Evolutionary conservation across 2,113 vertebrate genomes (phyloP).

Genomic region (Ellobius talpinus): DNA sequence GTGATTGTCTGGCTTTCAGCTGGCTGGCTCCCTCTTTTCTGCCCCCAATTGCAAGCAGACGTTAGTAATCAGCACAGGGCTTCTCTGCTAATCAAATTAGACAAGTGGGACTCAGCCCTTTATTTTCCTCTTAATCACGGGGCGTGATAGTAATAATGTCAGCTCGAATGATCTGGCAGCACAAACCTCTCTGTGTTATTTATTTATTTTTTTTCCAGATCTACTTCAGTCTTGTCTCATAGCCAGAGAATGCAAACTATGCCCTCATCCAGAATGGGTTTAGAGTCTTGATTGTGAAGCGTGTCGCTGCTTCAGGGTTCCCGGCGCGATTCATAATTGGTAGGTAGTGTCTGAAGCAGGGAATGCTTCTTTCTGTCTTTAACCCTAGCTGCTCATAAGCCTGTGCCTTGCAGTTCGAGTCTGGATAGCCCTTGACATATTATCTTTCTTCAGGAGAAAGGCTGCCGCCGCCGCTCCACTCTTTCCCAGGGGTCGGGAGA

Average conservation of each 20-base stretch:
- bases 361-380: conserved; percentile 34
- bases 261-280: conserved; percentile 49
- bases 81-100: conserved; percentile 83
- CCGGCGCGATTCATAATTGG: conserved; percentile 63
- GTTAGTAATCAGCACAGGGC: conserved; percentile 73
- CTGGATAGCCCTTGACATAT: conserved; percentile 72
- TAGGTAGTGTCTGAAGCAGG: conserved; percentile 33
- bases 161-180: conserved; percentile 65
- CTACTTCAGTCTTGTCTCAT: conserved; percentile 45
- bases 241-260: conserved; percentile 69
- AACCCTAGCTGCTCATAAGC: conserved; percentile 70
- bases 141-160: conserved; percentile 81
- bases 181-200: conserved; percentile 37
- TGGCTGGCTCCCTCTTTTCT: conserved; percentile 58
- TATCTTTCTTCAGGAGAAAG: conserved; percentile 47
- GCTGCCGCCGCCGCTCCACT: not conserved
- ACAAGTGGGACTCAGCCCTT: conserved; percentile 77
- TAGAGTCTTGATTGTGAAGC: conserved; percentile 66
- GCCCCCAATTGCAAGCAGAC: conserved; percentile 69
- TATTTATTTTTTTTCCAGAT: conserved; percentile 43
- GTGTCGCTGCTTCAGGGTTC: conserved; percentile 41
- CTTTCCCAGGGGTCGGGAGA: not conserved
- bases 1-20: conserved; percentile 57
- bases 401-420: conserved; percentile 60
- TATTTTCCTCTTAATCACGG: conserved; percentile 82